A percentile compares a stretch with the other conserved stretches of the same genome.
phyloP scores from a whole-genome alignment of 2,113 vertebrate species.

The Etheostoma cragini region DNA sequence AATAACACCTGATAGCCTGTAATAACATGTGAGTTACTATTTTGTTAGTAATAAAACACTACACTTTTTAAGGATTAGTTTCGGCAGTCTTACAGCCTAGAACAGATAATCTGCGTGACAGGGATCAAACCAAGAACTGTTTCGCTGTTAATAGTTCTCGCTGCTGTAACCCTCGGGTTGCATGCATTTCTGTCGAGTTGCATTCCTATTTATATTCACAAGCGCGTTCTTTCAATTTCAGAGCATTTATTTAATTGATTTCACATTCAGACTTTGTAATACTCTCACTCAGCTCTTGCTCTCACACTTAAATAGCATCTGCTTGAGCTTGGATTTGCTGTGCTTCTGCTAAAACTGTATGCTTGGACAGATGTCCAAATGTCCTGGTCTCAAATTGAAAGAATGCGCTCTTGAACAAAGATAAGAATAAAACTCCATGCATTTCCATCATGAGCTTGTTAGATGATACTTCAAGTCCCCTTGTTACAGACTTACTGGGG shows the following conservation, averaged over 20 bases:
- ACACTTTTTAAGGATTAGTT: neutral
- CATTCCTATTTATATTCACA: no score
- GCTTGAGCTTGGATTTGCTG: no score
- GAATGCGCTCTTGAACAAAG: no score
- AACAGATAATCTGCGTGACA: neutral
- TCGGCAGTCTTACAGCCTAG: neutral
- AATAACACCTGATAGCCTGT: neutral
- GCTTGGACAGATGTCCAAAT: no score
- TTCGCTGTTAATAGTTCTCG: neutral
- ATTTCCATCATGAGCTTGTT: constrained; percentile 1
- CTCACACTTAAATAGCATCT: no score
- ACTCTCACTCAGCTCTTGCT: no score
- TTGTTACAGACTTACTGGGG: constrained; percentile 87
- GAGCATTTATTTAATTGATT: no score
- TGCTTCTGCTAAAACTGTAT: no score
- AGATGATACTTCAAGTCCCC: neutral
- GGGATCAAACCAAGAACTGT: neutral
- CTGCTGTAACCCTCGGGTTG: neutral
- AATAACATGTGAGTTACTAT: neutral
- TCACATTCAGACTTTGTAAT: no score
- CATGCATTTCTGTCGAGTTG: neutral
- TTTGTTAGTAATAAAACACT: no score
- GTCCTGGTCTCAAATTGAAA: no score
- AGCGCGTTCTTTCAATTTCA: no score
- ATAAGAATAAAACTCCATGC: neutral